Conservation (phyloP, 1,140 invertebrate species). For the Drosophila baimaii region DNA sequence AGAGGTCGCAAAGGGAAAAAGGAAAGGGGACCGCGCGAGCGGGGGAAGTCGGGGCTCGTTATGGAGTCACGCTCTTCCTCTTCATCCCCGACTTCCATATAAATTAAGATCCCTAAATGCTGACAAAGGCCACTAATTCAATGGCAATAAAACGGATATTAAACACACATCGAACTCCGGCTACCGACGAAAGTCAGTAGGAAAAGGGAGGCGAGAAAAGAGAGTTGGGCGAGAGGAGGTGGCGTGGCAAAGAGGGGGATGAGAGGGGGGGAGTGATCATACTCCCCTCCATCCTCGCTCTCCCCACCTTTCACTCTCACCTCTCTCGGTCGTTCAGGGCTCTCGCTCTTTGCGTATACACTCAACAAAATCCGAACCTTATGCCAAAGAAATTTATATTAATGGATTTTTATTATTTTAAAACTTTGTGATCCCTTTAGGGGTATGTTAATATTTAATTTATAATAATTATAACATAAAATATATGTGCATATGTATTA, state of each 20-base stretch:
- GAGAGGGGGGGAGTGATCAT: conserved; percentile 10
- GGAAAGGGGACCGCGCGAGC: background rate
- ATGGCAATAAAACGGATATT: conserved; percentile 82
- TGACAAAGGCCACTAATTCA: conserved; percentile 82
- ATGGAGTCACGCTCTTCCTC: conserved; percentile 68
- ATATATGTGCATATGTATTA: no score
- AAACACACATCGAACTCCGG: conserved; percentile 77
- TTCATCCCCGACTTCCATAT: conserved; percentile 55
- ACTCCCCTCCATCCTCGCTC: conserved; percentile 8
- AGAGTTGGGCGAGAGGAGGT: background rate
- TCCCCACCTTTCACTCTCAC: background rate
- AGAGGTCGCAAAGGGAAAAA: conserved; percentile 57
- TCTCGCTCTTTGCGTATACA: background rate
- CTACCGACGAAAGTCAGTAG: conserved; percentile 55
- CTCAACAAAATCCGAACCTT: background rate
- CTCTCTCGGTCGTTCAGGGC: background rate
- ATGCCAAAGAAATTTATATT: no score
- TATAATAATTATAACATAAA: no score
- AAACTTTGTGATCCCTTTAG: no score
- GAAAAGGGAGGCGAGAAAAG: background rate
- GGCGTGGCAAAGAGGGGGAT: background rate
- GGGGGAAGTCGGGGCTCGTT: conserved; percentile 68
- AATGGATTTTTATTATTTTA: no score
- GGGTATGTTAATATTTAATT: no score
- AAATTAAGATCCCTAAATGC: conserved; percentile 81